Evolutionary conservation across 2,888 invertebrate species (phyloP), one percentile per base, ranked within the genome.

Genomic region (Cataglyphis livida): DNA sequence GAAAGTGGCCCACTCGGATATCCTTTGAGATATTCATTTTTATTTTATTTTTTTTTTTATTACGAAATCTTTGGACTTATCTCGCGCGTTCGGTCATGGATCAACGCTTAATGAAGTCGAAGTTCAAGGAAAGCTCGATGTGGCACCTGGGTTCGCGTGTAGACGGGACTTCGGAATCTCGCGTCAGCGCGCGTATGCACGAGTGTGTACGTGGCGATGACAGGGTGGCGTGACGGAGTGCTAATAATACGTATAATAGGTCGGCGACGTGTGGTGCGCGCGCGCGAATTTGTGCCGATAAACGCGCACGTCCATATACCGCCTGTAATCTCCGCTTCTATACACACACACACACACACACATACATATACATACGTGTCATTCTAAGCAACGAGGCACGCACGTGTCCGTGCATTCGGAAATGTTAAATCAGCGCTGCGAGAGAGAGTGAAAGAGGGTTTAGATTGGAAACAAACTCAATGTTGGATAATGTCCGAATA

Each of bases 171-270:
- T 57, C 41, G 74, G 79, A 70, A 83, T 81, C 71, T 81, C 85
- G 89, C 86, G 84, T 65, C 68, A 87, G 85, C 76, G 88, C 90
- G 88, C 76, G 85, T 86, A 84, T 76, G 85, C 85, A 82, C 35
- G 81, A 88, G 85, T 91, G 88, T 84, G 89, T 90, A 87, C 87
- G 82, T 92, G 92, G 88, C 82, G 87, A 85, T 92, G 92, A 92
- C 92, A 92, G 92, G 89, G 84, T 79, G 78, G 71, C 87, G 89
- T 92, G 92, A 92, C 92, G 90, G 88, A 92, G 92, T 92, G 92
- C 92, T 92, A 91, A 92, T 92, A 92, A 92, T 92, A 91, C 91
- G 88, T 90, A 91, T 90, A 92, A 91, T 91, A 85, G 90, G 88
- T 87, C 51, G 73, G 32, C 71, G 70, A 61, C 64, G 75, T 74